These are phyloP conservation scores for Deroplatys truncata DNA, from an alignment of 2,888 invertebrate genomes.

Conservation along the genomic window DNA sequence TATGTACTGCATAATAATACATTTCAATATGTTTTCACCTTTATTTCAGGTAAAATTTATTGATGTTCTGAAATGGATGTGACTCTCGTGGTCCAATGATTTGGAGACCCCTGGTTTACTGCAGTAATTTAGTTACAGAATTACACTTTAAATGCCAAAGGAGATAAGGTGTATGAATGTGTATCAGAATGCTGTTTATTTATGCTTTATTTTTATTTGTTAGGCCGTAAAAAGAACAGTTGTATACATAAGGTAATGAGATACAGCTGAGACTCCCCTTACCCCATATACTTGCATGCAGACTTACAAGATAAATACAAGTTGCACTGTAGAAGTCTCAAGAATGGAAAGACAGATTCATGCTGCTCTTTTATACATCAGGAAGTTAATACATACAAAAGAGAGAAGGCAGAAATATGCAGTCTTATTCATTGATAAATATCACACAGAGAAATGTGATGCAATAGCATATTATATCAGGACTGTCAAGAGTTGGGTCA, in stretches of 20 bases:
- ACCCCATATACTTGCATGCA: constrained; percentile 5
- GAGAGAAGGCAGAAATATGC: constrained; percentile 28
- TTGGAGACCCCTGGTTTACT: background rate
- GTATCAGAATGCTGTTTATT: background rate
- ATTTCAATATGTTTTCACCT: no score
- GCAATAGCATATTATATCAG: constrained; percentile 2
- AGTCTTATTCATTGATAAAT: constrained; percentile 29
- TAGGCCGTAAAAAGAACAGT: background rate
- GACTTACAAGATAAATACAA: background rate
- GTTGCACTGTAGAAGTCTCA: background rate
- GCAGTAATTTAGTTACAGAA: background rate
- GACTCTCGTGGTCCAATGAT: background rate
- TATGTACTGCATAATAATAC: no score
- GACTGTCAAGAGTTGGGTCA: background rate
- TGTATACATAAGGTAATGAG: background rate
- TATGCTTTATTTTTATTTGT: background rate
- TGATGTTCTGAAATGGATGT: no score
- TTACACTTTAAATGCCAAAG: background rate
- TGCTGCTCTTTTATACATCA: background rate
- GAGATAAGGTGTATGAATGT: background rate
- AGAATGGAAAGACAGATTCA: constrained; percentile 13
- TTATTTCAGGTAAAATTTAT: no score
- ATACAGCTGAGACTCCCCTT: background rate
- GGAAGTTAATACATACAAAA: constrained; percentile 20
- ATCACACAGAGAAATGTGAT: constrained; percentile 21